Percentiles rank a stretch among this genome's conserved stretches.
phyloP scores from a whole-genome alignment of 2,113 vertebrate genomes.

The Brachyhypopomus occidentalis region DNA sequence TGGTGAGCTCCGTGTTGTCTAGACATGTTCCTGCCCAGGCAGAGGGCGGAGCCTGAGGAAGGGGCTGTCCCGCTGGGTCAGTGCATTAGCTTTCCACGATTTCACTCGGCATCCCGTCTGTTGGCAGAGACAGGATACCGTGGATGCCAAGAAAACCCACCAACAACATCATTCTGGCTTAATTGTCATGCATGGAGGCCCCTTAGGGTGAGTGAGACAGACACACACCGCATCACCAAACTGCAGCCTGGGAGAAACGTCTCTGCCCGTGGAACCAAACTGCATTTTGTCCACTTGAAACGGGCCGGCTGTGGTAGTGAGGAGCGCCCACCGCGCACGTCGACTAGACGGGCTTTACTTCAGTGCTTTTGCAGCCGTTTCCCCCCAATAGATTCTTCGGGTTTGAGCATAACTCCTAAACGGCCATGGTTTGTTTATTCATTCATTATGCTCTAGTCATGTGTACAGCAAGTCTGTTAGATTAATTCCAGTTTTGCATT shows the following conservation, averaged over 20 bases:
- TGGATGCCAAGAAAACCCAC: conserved; percentile 59
- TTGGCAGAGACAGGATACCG: conserved; percentile 50
- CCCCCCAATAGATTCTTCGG: background rate
- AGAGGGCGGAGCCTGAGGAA: conserved; percentile 33
- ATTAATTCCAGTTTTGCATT: background rate
- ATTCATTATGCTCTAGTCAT: conserved; percentile 13
- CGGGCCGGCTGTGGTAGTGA: background rate
- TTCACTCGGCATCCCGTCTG: conserved; percentile 49
- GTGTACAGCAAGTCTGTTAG: background rate
- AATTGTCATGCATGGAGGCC: conserved; percentile 45
- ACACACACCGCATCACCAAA: background rate
- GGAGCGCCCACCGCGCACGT: background rate
- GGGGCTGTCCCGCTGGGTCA: conserved; percentile 47
- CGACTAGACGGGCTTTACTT: conserved; percentile 10
- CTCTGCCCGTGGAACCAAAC: background rate
- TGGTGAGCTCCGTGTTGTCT: conserved; percentile 40
- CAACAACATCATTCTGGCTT: conserved; percentile 56
- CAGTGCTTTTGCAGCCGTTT: background rate
- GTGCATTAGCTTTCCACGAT: conserved; percentile 54
- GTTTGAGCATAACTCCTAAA: no score
- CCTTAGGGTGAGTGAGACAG: conserved; percentile 35
- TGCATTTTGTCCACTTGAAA: conserved; percentile 16
- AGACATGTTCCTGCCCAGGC: conserved; percentile 40
- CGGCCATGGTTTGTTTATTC: no score
- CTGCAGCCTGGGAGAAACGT: conserved; percentile 13